Evolutionary conservation across 2,888 invertebrate genomes (phyloP).

Genomic region (Iselma pallidipennis): DNA sequence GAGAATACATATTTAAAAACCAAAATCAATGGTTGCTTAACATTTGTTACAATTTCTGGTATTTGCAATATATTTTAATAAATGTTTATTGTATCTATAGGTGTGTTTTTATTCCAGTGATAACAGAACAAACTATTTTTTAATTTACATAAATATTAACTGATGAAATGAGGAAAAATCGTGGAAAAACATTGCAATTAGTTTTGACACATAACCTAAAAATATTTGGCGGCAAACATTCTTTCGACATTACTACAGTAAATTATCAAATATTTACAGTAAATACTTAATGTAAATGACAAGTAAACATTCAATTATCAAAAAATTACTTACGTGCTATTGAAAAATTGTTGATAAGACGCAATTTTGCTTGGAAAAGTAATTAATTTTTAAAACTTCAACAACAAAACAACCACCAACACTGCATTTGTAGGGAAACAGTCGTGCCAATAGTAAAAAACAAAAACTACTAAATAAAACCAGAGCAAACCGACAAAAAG

Average conservation of each 20-base stretch:
- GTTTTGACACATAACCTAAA: background rate
- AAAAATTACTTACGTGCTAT: background rate
- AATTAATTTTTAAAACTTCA: background rate
- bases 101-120: background rate
- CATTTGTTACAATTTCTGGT: background rate
- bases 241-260: background rate
- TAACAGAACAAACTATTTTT: too few species aligned
- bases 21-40: background rate
- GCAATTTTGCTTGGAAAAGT: background rate
- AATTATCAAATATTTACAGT: too few species aligned
- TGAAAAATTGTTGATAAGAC: background rate
- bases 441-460: too few species aligned
- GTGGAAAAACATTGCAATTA: background rate
- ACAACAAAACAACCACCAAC: background rate
- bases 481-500: too few species aligned
- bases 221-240: background rate
- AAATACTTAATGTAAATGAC: too few species aligned
- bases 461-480: too few species aligned
- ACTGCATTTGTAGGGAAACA: too few species aligned
- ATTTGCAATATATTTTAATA: background rate
- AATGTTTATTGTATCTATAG: background rate
- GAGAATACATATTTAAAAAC: background rate
- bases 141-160: too few species aligned
- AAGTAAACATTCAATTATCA: too few species aligned
- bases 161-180: too few species aligned